Evolutionary conservation across 2,113 vertebrate genomes (phyloP), one percentile per base, ranked within the genome.

Genomic region (Festucalex cinctus): DNA sequence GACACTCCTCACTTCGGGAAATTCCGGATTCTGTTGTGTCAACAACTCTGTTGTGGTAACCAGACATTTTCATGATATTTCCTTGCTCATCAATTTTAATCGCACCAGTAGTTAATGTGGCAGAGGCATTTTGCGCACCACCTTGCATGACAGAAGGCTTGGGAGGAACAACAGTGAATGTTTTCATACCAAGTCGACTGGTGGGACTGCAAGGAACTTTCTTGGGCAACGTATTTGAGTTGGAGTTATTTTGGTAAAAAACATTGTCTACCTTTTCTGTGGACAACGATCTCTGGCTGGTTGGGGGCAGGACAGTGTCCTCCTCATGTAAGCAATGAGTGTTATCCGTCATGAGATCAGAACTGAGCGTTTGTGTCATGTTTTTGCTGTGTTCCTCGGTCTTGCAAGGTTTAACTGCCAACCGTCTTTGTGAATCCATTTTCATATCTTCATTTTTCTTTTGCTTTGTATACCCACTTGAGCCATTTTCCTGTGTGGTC

Each of bases 11-110:
- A 8, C 51, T 46, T 24, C 32, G 16, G 48, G 64, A 46, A 10
- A 44, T 81, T 36, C 58, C 10, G 0, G 78, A 51, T 0, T 69
- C 62, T 4, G 83, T 74, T 37, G 69, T 62, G 32, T 80, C n/a
- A 7, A 73, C 69, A 61, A 80, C 61, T 73, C 72, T 89, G 73
- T 66, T 83, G 1, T 43, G 53, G 10, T 14, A 56, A 12, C 43
- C 16, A 0, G 70, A 83, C 1, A 68, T 77, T 49, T 63, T 88
- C 71, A 99, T 85, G 85, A 99, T 91, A 71, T 99, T 98, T 39
- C 97, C 97, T 51, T 94, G 91, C 72, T 96, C 94, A 5, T 99
- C 95, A 12, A 99, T 98, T 82, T 93, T 94, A 76, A 99, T 96
- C 87, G 95, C 95, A 73, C 93, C 92, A 0, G 68, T 64, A 2